Base-by-base conservation (phyloP, 2,888 invertebrate species). In the Epicampocera succincta region DNA sequence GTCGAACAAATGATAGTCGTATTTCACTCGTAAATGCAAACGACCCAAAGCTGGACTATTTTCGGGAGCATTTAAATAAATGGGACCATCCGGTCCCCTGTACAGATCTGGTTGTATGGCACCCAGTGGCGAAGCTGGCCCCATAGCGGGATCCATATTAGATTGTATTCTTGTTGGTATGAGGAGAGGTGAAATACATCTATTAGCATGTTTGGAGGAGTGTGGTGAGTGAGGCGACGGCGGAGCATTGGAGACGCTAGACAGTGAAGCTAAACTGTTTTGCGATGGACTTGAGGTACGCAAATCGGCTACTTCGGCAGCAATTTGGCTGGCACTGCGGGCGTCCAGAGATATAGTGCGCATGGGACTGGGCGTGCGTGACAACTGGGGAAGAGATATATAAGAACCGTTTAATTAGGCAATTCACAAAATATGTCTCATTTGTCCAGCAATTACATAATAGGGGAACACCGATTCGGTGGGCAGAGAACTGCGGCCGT, bases 1-100 rank as follows among this genome's bases (percentile, higher is more conserved):
- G 90, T 98, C 97, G 15, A 97, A 97, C 84, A 96, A 93, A 90
- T 97, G 95, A 88, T 97, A 97, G 91, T 97, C 97, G 88, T 97
- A 98, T 87, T 95, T 96, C 74, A 97, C 92, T 71, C 96, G 93
- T 85, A 97, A 93, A 88, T 97, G 97, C 84, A 98, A 93, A 80
- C 96, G 93, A 42, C 97, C 97, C 56, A 96, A 93, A 44, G 93
- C 94, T 4, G 94, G 94, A 8, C 95, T 95, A 19, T 92, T 92
- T 72, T 92, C 92, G n/a, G 90, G 91, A 84, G 92, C 91, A 72
- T 94, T 94, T 86, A 96, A 92, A 88, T 96, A 94, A 56, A 97
- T 91, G 0, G 96, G 95, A 2, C 95, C 95, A 87, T 96, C 95
- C 76, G 95, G 93, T 86, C 95, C 93, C 17, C 96, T 95, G 91